These are phyloP conservation scores for Andrena trimmerana DNA, from an alignment of 2,888 invertebrate species.

Conservation along the genomic window DNA sequence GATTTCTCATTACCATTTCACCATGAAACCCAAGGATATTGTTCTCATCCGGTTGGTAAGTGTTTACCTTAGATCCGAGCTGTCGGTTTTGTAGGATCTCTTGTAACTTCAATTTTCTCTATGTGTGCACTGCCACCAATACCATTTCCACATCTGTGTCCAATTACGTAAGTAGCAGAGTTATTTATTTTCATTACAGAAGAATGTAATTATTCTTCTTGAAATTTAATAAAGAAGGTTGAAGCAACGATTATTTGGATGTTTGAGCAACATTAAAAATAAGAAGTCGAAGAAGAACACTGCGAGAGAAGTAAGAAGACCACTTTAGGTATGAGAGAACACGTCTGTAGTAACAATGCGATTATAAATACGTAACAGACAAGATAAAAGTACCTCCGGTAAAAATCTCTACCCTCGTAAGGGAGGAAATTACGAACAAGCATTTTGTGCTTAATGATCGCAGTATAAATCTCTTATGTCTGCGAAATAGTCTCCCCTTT, in stretches of 20 bases:
- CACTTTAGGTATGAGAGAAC: neutral
- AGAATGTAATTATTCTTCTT: too few species aligned
- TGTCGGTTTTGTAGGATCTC: neutral
- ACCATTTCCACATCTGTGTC: too few species aligned
- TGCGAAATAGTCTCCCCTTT: conserved; percentile 5
- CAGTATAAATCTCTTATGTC: neutral
- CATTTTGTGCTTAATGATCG: neutral
- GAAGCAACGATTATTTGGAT: too few species aligned
- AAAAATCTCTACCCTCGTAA: conserved; percentile 13
- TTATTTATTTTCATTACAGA: too few species aligned
- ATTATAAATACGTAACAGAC: neutral
- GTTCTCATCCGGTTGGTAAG: neutral
- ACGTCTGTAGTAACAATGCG: neutral
- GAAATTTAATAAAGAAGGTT: too few species aligned
- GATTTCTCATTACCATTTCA: neutral
- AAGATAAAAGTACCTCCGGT: conserved; percentile 10
- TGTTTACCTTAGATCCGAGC: neutral
- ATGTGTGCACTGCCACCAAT: too few species aligned
- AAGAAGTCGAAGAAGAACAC: neutral
- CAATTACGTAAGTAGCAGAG: too few species aligned
- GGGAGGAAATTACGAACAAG: conserved; percentile 4
- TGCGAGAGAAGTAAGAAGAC: neutral
- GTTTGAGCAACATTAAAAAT: too few species aligned
- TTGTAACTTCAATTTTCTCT: neutral
- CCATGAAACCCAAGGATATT: neutral